Evolutionary conservation across 2,888 invertebrate species (phyloP), one percentile per base, ranked within the genome.

Genomic region (Heteromurus nitidus): DNA sequence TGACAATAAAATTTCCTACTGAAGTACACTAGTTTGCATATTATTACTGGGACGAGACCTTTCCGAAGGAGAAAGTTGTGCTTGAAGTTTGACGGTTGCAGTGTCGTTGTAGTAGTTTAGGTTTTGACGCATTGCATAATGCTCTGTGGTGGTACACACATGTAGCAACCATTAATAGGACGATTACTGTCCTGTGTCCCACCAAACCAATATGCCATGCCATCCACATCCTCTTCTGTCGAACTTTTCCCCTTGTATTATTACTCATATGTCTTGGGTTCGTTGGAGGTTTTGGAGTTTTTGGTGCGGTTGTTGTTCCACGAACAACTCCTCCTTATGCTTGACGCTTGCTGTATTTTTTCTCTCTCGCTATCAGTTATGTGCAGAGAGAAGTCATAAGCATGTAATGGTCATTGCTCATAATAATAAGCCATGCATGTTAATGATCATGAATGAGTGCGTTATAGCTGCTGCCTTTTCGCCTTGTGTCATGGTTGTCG

Each of bases 401-500:
- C 47, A 75, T 69, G 76, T 77, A 68, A 77, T 77, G 68, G 76
- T 77, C 76, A 77, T 77, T 77, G 76, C 76, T 77, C 76, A 77
- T 77, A 77, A 77, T 77, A 77, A 77, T 77, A 76, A 76, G 67
- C 76, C 69, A 77, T 77, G 76, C 76, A 77, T 77, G 76, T 77
- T 77, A 77, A 77, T 77, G 76, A 77, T 62, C 76, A 69, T 75
- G 75, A 77, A 77, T 77, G 68, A 69, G 65, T 30, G 24, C 24
- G 75, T 42, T 67, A n/a, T n/a, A n/a, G n/a, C n/a, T 75, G 65
- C 44, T 58, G 75, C 67, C 67, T 75, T 75, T 47, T 58, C 44
- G 75, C 65, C 50, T 65, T 53, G n/a, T 74, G 74, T 65, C 42
- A 26, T 36, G 18, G 65, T 22, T 50, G 22, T 22, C 26, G n/a